phyloP scores from a whole-genome alignment of 2,888 invertebrate genomes.

The Scaptodrosophila latifasciaeformis region DNA sequence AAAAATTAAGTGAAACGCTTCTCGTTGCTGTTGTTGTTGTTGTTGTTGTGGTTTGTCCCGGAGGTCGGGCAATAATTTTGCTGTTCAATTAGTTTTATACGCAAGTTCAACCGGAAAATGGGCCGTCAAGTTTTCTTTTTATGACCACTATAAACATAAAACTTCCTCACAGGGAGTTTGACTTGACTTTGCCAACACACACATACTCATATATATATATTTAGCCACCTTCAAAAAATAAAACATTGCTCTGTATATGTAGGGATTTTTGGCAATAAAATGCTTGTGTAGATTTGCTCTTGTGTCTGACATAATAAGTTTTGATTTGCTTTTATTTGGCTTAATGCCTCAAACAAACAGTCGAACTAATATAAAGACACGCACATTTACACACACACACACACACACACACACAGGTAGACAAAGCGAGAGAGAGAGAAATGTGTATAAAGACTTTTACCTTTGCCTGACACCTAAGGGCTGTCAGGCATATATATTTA shows the following conservation, averaged over 20 bases:
- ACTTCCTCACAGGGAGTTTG: constrained; percentile 51
- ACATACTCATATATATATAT: constrained; percentile 11
- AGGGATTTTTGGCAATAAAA: constrained; percentile 27
- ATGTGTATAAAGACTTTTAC: constrained; percentile 24
- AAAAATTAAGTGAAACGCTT: constrained; percentile 21
- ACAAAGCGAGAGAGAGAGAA: too few species aligned
- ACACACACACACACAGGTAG: too few species aligned
- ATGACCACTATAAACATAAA: constrained; percentile 60
- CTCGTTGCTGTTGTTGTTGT: constrained; percentile 9
- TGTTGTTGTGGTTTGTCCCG: constrained; percentile 30
- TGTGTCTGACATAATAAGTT: constrained; percentile 63
- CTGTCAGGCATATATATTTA: constrained; percentile 6
- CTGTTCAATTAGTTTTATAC: constrained; percentile 59
- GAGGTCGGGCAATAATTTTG: constrained; percentile 54
- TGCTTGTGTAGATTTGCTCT: constrained; percentile 25
- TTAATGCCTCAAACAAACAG: constrained; percentile 38
- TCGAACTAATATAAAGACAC: constrained; percentile 25
- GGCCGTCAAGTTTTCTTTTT: constrained; percentile 41
- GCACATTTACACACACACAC: constrained; percentile 6
- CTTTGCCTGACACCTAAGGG: constrained; percentile 62
- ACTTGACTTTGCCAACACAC: constrained; percentile 7
- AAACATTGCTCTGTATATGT: not conserved
- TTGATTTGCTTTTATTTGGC: constrained; percentile 64
- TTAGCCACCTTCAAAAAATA: not conserved
- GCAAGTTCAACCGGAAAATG: constrained; percentile 46